phyloP scores from a whole-genome alignment of 2,888 invertebrate species.

The Pogonocherus hispidulus region DNA sequence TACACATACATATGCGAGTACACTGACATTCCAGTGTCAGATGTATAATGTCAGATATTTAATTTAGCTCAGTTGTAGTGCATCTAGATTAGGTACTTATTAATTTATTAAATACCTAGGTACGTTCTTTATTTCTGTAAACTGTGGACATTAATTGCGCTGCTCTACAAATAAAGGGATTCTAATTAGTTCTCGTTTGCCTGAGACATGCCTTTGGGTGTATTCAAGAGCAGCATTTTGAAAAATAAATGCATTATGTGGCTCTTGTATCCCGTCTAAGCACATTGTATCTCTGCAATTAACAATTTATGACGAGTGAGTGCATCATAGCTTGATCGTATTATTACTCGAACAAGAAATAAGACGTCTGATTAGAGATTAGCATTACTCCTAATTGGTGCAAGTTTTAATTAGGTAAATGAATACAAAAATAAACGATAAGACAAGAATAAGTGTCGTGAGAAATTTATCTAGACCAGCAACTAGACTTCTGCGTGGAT shows the following conservation, averaged over 20 bases:
- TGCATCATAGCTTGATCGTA: not conserved
- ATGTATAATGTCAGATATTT: too few species aligned
- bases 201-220: too few species aligned
- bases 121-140: too few species aligned
- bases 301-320: not conserved
- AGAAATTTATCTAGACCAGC: constrained; percentile 23
- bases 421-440: not conserved
- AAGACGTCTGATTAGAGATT: not conserved
- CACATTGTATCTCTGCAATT: not conserved
- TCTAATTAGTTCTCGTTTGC: too few species aligned
- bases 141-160: too few species aligned
- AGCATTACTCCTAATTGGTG: not conserved
- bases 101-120: too few species aligned
- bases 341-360: not conserved
- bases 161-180: too few species aligned
- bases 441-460: constrained; percentile 6
- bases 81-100: too few species aligned
- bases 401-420: not conserved
- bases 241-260: not conserved
- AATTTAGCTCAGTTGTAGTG: too few species aligned
- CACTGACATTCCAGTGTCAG: too few species aligned
- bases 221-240: too few species aligned
- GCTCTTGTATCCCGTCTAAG: not conserved
- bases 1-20: too few species aligned
- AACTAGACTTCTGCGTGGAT: constrained; percentile 10